These are phyloP conservation scores for Ophion slaviceki DNA, from an alignment of 2,888 invertebrate genomes.

Conservation along the genomic window DNA sequence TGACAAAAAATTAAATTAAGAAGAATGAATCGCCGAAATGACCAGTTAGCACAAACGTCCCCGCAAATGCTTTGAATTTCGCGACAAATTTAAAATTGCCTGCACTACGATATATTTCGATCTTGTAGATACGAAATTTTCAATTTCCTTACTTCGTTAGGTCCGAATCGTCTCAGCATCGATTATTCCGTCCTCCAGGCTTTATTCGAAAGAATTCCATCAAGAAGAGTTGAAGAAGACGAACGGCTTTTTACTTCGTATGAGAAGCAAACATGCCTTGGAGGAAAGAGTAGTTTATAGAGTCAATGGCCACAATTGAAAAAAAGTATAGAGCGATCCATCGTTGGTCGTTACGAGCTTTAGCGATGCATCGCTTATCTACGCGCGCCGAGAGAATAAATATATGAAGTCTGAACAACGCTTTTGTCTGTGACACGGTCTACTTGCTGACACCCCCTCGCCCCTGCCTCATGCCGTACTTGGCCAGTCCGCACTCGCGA, in stretches of 20 bases:
- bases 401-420: constrained; percentile 28
- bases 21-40: too few species aligned
- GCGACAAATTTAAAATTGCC: too few species aligned
- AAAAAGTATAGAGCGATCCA: constrained; percentile 1
- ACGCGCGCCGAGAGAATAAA: constrained; percentile 30
- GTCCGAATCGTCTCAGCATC: too few species aligned
- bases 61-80: too few species aligned
- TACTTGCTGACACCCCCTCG: constrained; percentile 34
- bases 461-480: not conserved
- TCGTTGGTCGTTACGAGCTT: not conserved
- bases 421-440: constrained; percentile 61
- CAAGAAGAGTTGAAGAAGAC: too few species aligned
- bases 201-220: too few species aligned
- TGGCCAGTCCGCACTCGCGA: constrained; percentile 27
- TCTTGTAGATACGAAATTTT: too few species aligned
- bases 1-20: too few species aligned
- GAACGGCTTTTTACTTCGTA: not conserved
- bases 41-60: too few species aligned
- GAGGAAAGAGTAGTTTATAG: not conserved
- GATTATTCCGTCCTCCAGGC: too few species aligned
- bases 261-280: not conserved
- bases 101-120: too few species aligned
- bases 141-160: too few species aligned
- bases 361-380: constrained; percentile 5
- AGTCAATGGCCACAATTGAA: not conserved